Evolutionary conservation across 1,140 invertebrate genomes (phyloP), one percentile per base, ranked within the genome.

Genomic region (Tetraneura akinire): DNA sequence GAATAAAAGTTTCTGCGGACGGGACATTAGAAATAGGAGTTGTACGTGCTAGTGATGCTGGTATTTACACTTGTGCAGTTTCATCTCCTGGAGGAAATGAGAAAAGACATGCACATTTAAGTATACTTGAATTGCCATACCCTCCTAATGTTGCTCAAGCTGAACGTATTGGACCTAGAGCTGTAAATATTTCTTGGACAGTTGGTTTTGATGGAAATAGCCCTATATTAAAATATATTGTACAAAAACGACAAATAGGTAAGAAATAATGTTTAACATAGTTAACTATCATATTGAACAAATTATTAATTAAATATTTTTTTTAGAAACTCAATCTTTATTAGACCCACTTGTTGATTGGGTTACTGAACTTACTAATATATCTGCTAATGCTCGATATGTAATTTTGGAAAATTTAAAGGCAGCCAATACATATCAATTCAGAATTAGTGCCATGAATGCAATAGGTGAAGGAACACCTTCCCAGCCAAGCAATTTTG

Each of bases 201-300:
- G 92, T 95, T 0, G 94, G 94, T 14, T 99, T 98, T 86, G 94
- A 99, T 87, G 98, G 98, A 55, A 98, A 99, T 85, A 97, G 95
- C 85, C 94, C 95, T 2, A 94, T 98, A 66, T 90, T 93, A 80
- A 96, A 97, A 84, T 98, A 93, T 86, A 95, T 97, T 81, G 89
- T 99, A 32, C 95, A 98, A 85, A 93, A 92, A 85, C 89, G 95
- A 82, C 92, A 95, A 84, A 93, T 96, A 68, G 60, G 60, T 80
- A 66, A 13, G 57, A 3, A 47, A 47, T 49, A 13, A 47, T 64
- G 3, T 5, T 47, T n/a, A n/a, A 45, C n/a, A 64, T n/a, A n/a
- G n/a, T 11, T 10, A 9, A 37, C 8, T 37, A 37, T 64, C 29
- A 6, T 53, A 32, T 23, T 57, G 11, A 26, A 26, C 14, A 57